These are phyloP conservation scores for Caenorhabditis becei DNA, from an alignment of 2,888 invertebrate genomes.

Conservation along the genomic window DNA sequence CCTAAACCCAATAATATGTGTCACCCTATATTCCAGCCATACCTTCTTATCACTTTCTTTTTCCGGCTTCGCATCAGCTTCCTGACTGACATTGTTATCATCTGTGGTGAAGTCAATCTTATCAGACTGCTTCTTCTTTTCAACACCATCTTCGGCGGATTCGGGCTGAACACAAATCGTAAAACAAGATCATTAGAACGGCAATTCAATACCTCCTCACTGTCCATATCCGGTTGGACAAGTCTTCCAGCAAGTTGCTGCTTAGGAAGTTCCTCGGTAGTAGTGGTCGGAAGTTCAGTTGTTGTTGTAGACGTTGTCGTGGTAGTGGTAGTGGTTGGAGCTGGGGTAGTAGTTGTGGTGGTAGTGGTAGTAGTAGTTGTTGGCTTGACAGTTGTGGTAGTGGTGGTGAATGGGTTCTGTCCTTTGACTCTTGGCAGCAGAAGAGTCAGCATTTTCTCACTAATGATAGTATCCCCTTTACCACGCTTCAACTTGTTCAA, in stretches of 20 bases:
- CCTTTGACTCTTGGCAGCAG: constrained; percentile 70
- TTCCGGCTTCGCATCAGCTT: constrained; percentile 40
- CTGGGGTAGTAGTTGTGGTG: constrained; percentile 34
- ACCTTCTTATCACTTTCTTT: constrained; percentile 28
- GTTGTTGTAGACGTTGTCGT: constrained; percentile 46
- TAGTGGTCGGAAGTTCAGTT: constrained; percentile 34
- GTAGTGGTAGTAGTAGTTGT: constrained; percentile 49
- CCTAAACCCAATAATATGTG: not conserved
- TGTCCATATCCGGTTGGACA: constrained; percentile 60
- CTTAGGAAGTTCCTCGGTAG: constrained; percentile 49
- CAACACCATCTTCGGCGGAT: constrained; percentile 38
- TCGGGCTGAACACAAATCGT: constrained; percentile 50
- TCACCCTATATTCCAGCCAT: not conserved
- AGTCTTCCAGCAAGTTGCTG: constrained; percentile 53
- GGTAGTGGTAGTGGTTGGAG: constrained; percentile 24
- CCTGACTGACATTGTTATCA: constrained; percentile 51
- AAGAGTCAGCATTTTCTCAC: constrained; percentile 67
- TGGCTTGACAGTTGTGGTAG: constrained; percentile 39
- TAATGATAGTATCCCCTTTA: constrained; percentile 73
- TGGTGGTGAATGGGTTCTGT: constrained; percentile 63
- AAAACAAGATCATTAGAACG: constrained; percentile 39
- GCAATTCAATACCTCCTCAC: constrained; percentile 46
- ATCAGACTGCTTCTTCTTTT: constrained; percentile 40
- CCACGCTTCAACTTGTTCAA: constrained; percentile 58
- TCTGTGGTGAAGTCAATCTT: constrained; percentile 58